Conservation (phyloP, 2,888 invertebrate species). For the Drosophila nr. perissopoda region DNA sequence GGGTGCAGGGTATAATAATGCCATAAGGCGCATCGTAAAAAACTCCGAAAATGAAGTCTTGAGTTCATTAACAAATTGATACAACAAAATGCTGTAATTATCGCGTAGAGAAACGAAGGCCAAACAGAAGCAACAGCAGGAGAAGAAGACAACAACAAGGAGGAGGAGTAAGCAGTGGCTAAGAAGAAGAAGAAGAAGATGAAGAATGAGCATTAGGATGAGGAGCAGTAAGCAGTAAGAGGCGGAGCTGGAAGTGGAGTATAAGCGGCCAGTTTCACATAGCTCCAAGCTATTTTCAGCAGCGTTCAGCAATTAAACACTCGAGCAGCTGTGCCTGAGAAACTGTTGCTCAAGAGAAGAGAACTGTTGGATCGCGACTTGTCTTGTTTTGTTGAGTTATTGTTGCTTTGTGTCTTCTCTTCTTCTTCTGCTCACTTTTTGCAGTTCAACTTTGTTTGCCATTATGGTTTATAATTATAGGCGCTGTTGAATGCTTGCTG, state of each 20-base stretch:
- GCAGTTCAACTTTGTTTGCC: conserved; percentile 62
- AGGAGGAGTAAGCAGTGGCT: conserved; percentile 1
- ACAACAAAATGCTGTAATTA: conserved; percentile 81
- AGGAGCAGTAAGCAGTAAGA: neutral
- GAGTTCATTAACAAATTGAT: conserved; percentile 81
- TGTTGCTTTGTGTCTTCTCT: conserved; percentile 10
- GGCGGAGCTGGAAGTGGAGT: conserved; percentile 6
- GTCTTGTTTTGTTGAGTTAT: conserved; percentile 2
- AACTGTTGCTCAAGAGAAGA: conserved; percentile 26
- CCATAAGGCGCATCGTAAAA: conserved; percentile 41
- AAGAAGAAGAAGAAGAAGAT: conserved; percentile 3
- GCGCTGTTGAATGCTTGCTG: conserved; percentile 65
- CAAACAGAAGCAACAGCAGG: conserved; percentile 55
- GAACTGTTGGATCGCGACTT: neutral
- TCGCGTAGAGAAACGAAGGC: conserved; percentile 64
- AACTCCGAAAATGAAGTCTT: conserved; percentile 47
- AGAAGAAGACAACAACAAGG: neutral
- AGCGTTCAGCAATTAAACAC: conserved; percentile 76
- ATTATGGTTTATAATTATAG: conserved; percentile 77
- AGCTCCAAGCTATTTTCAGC: conserved; percentile 79
- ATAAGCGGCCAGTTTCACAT: conserved; percentile 51
- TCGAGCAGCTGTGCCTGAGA: conserved; percentile 49
- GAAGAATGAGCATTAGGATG: neutral
- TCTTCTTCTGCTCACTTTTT: conserved; percentile 24
- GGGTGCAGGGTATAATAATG: conserved; percentile 41